phyloP scores from a whole-genome alignment of 2,888 invertebrate species.

The Hyposoter didymator region DNA sequence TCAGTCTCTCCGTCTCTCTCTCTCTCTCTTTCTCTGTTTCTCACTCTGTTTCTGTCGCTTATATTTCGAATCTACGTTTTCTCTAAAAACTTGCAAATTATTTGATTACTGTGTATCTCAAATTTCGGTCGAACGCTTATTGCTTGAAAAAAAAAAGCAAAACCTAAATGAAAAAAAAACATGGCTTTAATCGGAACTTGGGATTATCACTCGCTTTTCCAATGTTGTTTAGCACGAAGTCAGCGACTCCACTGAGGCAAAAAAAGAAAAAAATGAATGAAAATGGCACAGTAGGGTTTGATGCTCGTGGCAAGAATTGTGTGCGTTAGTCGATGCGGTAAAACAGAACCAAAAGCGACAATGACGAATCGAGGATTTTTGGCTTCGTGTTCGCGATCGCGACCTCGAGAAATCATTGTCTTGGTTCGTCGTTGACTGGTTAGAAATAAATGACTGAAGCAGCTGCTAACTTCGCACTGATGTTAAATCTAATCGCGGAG shows the following conservation, averaged over 20 bases:
- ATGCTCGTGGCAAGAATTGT: constrained; percentile 19
- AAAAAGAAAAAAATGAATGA: background rate
- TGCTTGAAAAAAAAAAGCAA: background rate
- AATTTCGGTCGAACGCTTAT: background rate
- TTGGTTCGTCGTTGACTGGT: background rate
- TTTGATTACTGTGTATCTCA: background rate
- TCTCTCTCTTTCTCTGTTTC: background rate
- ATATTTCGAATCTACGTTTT: constrained; percentile 1
- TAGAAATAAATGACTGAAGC: constrained; percentile 49
- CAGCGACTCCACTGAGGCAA: background rate
- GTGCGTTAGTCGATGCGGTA: background rate
- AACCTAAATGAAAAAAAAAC: background rate
- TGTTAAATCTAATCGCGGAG: constrained; percentile 11
- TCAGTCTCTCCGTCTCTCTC: background rate
- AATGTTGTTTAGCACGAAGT: constrained; percentile 6
- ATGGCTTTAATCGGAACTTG: background rate
- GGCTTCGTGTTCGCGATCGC: constrained; percentile 20
- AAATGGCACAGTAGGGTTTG: constrained; percentile 51
- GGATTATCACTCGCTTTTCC: constrained; percentile 47
- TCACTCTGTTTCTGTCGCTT: constrained; percentile 6
- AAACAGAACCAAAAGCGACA: constrained; percentile 39
- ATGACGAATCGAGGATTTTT: constrained; percentile 53
- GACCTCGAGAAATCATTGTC: constrained; percentile 42
- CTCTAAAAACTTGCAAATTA: background rate
- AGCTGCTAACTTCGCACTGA: constrained; percentile 12